Conservation (phyloP, 2,113 vertebrate species). For the Cisticola juncidis region DNA sequence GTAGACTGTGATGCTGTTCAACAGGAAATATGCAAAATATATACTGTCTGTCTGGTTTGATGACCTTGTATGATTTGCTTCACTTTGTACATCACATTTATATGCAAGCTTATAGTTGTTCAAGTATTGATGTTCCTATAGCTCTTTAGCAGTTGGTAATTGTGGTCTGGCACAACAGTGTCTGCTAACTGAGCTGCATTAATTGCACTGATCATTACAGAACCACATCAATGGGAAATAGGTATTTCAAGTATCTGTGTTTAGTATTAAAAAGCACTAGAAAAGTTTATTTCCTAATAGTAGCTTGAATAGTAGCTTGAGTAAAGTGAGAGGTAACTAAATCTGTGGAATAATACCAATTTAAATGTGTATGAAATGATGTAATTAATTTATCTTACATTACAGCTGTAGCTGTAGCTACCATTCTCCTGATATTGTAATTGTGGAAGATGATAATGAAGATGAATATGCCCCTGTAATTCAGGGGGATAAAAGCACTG, state of each 20-base stretch:
- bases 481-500: slow-evolving; percentile 67
- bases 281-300: not conserved
- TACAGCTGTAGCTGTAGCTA: slow-evolving; percentile 60
- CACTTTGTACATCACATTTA: not conserved
- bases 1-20: not conserved
- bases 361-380: not conserved
- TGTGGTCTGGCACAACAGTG: not conserved
- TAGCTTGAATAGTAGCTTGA: not conserved
- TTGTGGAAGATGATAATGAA: slow-evolving; percentile 85
- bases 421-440: slow-evolving; percentile 84
- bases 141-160: not conserved
- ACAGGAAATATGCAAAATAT: not conserved
- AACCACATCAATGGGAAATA: not conserved
- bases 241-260: not conserved
- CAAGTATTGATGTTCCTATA: not conserved
- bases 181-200: not conserved
- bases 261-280: not conserved
- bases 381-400: not conserved
- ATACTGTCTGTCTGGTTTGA: not conserved
- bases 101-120: not conserved
- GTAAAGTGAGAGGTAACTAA: not conserved
- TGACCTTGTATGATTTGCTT: not conserved
- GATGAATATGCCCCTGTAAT: slow-evolving; percentile 73
- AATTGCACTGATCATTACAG: not conserved
- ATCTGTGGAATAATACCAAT: not conserved